A percentile compares a stretch with the other conserved stretches of the same genome.
Evolutionary conservation across 2,888 invertebrate species (phyloP).

Genomic region (Cyclophora albipunctata): DNA sequence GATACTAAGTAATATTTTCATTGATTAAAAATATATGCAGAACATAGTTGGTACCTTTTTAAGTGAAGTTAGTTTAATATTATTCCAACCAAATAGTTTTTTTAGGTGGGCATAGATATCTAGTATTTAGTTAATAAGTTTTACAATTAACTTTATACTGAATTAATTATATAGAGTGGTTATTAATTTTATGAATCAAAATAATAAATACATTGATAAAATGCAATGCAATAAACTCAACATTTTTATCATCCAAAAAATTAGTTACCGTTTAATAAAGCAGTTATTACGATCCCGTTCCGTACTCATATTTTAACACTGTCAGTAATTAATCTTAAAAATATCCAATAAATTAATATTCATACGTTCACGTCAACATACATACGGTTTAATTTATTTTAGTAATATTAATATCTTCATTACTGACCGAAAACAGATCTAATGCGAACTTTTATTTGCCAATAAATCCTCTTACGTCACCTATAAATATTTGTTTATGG

Average conservation of each 20-base stretch:
- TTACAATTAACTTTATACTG: no score
- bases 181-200: no score
- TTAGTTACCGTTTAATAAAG: neutral
- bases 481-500: conserved; percentile 57
- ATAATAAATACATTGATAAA: no score
- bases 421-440: conserved; percentile 27
- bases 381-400: conserved; percentile 28
- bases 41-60: no score
- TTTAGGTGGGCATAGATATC: no score
- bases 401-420: conserved; percentile 37
- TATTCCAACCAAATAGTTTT: no score
- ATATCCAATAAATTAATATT: conserved; percentile 8
- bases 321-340: conserved; percentile 5
- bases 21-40: no score
- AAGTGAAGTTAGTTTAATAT: no score
- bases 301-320: conserved; percentile 2
- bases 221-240: no score
- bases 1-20: no score
- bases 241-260: neutral
- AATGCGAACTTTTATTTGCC: conserved; percentile 24
- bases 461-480: conserved; percentile 18
- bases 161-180: no score
- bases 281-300: neutral
- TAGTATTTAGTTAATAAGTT: no score
- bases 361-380: conserved; percentile 21